phyloP scores from a whole-genome alignment of 92 coral and sea anemone genomes.

The Porites evermanni region DNA sequence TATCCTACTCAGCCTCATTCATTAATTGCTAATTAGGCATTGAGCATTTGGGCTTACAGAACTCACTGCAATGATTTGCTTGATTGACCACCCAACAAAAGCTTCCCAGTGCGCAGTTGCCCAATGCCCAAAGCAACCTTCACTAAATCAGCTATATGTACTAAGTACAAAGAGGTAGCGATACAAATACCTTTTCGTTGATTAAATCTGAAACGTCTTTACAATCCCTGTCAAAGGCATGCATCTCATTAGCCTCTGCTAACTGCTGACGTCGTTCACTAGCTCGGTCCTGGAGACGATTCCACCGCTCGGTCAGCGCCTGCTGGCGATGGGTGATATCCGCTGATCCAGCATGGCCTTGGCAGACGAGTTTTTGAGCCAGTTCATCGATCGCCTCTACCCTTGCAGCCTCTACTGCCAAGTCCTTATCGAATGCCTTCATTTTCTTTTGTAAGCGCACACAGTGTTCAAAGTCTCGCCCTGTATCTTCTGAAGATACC shows the following conservation, averaged over 20 bases:
- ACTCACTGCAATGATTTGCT: too few relatives aligned
- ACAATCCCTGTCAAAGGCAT: conserved; percentile 87
- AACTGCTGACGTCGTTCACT: conserved; percentile 85
- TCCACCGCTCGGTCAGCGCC: conserved; percentile 85
- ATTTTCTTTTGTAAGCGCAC: conserved; percentile 85
- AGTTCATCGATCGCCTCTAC: conserved; percentile 71
- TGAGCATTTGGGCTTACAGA: too few relatives aligned
- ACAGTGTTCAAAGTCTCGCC: conserved; percentile 93
- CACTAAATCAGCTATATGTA: too few relatives aligned
- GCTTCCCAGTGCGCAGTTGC: too few relatives aligned
- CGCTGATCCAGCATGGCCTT: conserved; percentile 82
- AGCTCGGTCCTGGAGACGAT: conserved; percentile 86
- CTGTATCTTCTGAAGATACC: conserved; percentile 82
- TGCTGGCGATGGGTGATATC: conserved; percentile 81
- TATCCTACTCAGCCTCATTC: too few relatives aligned
- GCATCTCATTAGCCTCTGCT: conserved; percentile 89
- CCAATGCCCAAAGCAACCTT: too few relatives aligned
- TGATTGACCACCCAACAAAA: too few relatives aligned
- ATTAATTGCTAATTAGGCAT: too few relatives aligned
- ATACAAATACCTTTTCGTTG: conserved; percentile 75
- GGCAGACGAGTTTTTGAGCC: conserved; percentile 74
- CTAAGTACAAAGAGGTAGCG: background rate
- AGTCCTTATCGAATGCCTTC: conserved; percentile 89
- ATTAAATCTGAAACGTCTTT: conserved; percentile 85
- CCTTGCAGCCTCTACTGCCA: conserved; percentile 88